Percentiles rank a stretch among this genome's conserved stretches.
These are phyloP conservation scores for Scaptomyza tumidula DNA, from an alignment of 2,888 invertebrate genomes.

Conservation along the genomic window DNA sequence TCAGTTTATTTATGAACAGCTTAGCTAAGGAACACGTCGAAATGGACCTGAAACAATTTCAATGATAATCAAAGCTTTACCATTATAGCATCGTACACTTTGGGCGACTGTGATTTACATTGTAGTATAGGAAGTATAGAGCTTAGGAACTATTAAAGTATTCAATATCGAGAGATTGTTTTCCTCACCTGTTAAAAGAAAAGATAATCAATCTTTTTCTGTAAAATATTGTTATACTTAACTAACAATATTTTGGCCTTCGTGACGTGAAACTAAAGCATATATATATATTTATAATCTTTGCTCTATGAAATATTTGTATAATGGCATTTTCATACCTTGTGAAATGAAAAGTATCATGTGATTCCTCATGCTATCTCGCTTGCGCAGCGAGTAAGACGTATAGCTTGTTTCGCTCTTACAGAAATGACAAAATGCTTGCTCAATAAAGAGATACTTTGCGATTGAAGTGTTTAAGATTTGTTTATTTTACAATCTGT, in stretches of 20 bases:
- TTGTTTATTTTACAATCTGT: constrained; percentile 11
- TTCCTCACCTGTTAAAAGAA: too few relatives aligned
- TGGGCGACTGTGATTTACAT: background rate
- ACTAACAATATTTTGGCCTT: too few relatives aligned
- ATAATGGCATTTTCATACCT: too few relatives aligned
- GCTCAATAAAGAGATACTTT: background rate
- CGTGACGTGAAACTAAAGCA: too few relatives aligned
- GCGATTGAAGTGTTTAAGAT: background rate
- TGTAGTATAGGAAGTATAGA: too few relatives aligned
- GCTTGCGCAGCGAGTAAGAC: background rate
- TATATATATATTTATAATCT: too few relatives aligned
- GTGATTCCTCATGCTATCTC: background rate
- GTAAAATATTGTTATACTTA: too few relatives aligned
- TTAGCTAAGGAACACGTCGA: background rate
- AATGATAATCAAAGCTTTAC: background rate
- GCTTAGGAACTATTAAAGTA: too few relatives aligned
- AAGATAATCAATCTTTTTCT: too few relatives aligned
- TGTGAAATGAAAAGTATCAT: too few relatives aligned
- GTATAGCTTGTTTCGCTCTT: background rate
- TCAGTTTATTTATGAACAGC: background rate
- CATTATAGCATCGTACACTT: background rate
- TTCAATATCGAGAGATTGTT: too few relatives aligned
- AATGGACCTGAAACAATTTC: background rate
- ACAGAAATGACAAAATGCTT: background rate
- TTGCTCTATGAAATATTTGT: too few relatives aligned